Percentiles rank a stretch among this genome's conserved stretches.
Conservation (phyloP, 2,888 invertebrate species). For the Drosophila crucigera region DNA sequence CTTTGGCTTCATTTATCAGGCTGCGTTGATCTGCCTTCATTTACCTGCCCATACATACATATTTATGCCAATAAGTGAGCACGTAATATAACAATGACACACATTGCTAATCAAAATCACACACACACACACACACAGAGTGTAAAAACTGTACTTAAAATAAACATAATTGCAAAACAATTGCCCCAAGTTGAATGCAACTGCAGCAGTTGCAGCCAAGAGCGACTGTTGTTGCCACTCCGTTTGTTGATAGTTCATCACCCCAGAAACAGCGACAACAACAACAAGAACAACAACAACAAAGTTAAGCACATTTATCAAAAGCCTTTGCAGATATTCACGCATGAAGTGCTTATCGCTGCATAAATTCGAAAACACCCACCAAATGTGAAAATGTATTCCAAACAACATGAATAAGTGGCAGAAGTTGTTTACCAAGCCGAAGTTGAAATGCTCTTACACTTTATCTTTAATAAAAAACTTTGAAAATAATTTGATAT, state of each 20-base stretch:
- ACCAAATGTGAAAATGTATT: conserved; percentile 67
- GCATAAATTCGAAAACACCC: conserved; percentile 69
- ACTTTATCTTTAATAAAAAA: neutral
- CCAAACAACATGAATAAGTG: conserved; percentile 41
- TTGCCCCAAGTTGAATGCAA: conserved; percentile 45
- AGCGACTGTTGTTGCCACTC: conserved; percentile 22
- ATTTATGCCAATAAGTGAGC: conserved; percentile 74
- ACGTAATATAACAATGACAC: conserved; percentile 72
- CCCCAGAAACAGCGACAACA: conserved; percentile 44
- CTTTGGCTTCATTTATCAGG: conserved; percentile 66
- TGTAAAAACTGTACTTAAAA: conserved; percentile 48
- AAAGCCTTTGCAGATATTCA: conserved; percentile 77
- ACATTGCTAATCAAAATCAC: conserved; percentile 34
- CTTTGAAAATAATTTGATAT: neutral
- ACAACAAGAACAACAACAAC: conserved; percentile 37
- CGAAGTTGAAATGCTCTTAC: conserved; percentile 31
- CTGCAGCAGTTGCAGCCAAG: conserved; percentile 18
- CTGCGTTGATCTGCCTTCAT: conserved; percentile 68
- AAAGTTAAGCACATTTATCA: conserved; percentile 69
- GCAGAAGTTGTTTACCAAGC: neutral
- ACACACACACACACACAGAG: neutral
- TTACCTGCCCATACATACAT: conserved; percentile 52
- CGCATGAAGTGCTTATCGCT: conserved; percentile 82
- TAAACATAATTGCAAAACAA: conserved; percentile 72
- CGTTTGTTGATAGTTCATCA: conserved; percentile 66